Evolutionary conservation across 2,797 vertebrate genomes (phyloP).

Genomic region (Sebastes elongatus): DNA sequence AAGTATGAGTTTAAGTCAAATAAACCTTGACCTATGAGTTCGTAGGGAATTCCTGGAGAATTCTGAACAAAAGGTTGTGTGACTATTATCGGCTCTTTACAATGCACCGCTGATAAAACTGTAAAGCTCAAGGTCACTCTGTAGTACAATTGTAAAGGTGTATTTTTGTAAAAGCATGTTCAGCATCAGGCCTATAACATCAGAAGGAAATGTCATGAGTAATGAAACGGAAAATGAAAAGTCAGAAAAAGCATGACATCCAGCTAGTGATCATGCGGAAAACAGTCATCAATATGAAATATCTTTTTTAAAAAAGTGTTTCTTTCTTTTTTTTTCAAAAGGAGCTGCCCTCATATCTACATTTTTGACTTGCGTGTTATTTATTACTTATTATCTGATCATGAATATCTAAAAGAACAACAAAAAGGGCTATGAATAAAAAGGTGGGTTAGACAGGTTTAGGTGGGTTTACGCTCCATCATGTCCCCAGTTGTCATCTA

Average conservation of each 20-base stretch:
- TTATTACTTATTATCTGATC: not conserved
- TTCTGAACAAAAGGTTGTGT: not conserved
- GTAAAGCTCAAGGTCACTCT: not conserved
- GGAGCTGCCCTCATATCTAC: not conserved
- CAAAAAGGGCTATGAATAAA: not conserved
- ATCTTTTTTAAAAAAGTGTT: not conserved
- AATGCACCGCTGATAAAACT: not conserved
- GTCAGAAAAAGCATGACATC: not conserved
- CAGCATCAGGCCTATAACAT: not conserved
- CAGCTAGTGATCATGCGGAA: not conserved
- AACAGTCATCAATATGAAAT: not conserved
- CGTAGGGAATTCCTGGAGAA: not conserved
- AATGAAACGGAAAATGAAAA: constrained; percentile 24
- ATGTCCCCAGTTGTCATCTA: constrained; percentile 55
- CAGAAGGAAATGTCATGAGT: constrained; percentile 3
- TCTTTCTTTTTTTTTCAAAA: not conserved
- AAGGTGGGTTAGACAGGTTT: constrained; percentile 13
- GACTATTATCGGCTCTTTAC: not conserved
- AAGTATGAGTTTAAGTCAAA: constrained; percentile 28
- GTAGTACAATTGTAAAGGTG: not conserved
- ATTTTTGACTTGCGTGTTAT: not conserved
- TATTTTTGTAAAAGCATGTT: constrained; percentile 14
- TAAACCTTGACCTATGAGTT: not conserved
- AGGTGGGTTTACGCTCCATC: constrained; percentile 34
- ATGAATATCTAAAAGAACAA: not conserved